Evolutionary conservation across 2,113 vertebrate genomes (phyloP).

Genomic region (Oplegnathus fasciatus): DNA sequence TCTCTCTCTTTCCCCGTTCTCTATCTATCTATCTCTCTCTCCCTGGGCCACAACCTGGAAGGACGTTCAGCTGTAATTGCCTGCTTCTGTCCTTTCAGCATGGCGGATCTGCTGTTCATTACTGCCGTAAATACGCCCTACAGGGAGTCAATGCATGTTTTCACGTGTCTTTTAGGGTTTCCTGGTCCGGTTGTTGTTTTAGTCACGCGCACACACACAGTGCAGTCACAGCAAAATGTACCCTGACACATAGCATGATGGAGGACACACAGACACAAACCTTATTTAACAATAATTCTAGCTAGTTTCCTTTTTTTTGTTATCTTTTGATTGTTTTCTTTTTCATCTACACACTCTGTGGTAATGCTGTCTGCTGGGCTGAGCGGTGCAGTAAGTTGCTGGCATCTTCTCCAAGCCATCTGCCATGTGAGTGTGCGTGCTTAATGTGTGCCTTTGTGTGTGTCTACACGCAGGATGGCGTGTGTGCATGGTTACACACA

Average conservation of each 20-base stretch:
- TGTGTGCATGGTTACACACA: slow-evolving; percentile 53
- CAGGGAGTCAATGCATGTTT: slow-evolving; percentile 53
- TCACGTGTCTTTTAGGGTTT: slow-evolving; percentile 25
- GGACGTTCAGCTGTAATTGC: slow-evolving; percentile 75
- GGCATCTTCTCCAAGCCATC: slow-evolving; percentile 74
- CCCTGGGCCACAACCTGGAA: slow-evolving; percentile 67
- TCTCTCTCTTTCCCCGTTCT: not conserved
- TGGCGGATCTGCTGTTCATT: slow-evolving; percentile 77
- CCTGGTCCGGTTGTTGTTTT: not conserved
- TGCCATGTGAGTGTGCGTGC: slow-evolving; percentile 46
- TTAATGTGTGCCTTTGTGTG: slow-evolving; percentile 26
- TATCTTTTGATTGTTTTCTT: slow-evolving; percentile 12
- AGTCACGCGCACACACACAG: not conserved
- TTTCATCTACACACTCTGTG: slow-evolving; percentile 14
- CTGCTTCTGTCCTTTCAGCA: slow-evolving; percentile 76
- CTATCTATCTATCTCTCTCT: not conserved
- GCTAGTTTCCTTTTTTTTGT: not conserved
- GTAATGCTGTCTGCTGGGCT: slow-evolving; percentile 30
- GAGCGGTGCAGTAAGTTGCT: slow-evolving; percentile 47
- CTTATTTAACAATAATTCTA: slow-evolving; percentile 7
- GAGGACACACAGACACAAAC: not conserved
- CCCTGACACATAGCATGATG: not conserved
- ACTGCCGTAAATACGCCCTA: slow-evolving; percentile 64
- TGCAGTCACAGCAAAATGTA: not conserved
- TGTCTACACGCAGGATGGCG: slow-evolving; percentile 19